Evolutionary conservation across 1,140 invertebrate species (phyloP).

Genomic region (Belonocnema kinseyi): DNA sequence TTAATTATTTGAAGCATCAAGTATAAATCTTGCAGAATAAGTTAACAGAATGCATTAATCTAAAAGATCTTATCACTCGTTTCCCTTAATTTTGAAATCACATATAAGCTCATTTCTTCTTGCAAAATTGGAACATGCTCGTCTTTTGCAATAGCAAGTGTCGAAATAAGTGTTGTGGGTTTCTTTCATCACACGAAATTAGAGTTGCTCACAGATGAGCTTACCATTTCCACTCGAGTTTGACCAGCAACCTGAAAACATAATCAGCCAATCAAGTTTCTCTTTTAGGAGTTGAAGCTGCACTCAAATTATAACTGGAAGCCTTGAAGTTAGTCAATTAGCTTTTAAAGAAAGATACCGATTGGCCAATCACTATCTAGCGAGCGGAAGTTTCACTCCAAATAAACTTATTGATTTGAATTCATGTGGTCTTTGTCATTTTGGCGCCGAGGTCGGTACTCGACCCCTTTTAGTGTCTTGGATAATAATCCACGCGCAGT

Average conservation of each 20-base stretch:
- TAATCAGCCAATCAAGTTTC: slow-evolving; percentile 30
- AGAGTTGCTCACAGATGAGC: background rate
- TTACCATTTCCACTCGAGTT: slow-evolving; percentile 1
- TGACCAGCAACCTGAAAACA: slow-evolving; percentile 4
- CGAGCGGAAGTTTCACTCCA: slow-evolving; percentile 20
- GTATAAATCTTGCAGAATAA: too few relatives aligned
- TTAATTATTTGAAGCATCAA: background rate
- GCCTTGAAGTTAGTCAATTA: background rate
- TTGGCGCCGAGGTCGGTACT: slow-evolving; percentile 26
- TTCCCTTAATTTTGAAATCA: too few relatives aligned
- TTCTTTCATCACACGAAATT: background rate
- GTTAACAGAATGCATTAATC: too few relatives aligned
- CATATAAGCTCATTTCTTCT: too few relatives aligned
- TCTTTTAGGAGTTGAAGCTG: slow-evolving; percentile 16
- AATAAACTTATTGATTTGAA: background rate
- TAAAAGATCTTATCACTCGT: too few relatives aligned
- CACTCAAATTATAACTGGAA: slow-evolving; percentile 25
- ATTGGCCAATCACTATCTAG: background rate
- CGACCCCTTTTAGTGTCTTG: slow-evolving; percentile 42
- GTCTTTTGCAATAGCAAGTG: background rate
- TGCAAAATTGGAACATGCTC: background rate
- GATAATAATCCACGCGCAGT: slow-evolving; percentile 54
- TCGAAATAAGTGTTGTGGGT: background rate
- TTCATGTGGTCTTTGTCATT: slow-evolving; percentile 9
- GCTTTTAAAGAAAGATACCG: slow-evolving; percentile 8